Percentiles rank a stretch among this genome's conserved stretches.
These are phyloP conservation scores for Hirtodrosophila cameraria DNA, from an alignment of 2,888 invertebrate species.

Conservation along the genomic window DNA sequence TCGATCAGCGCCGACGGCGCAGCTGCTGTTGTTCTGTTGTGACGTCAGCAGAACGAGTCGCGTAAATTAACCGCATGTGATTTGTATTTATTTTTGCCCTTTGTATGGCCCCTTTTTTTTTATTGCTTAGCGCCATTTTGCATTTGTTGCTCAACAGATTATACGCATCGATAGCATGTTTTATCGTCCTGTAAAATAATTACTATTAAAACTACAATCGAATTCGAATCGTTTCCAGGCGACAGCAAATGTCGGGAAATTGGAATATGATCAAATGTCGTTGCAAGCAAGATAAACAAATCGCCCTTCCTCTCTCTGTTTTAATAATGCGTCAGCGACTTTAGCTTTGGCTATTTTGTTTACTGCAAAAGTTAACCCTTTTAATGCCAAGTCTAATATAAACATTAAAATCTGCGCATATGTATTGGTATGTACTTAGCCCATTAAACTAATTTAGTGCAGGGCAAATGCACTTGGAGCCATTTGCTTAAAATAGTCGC, in stretches of 20 bases:
- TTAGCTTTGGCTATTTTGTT: conserved; percentile 6
- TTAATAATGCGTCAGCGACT: conserved; percentile 33
- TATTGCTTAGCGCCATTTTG: conserved; percentile 54
- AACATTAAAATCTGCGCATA: neutral
- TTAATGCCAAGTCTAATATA: conserved; percentile 1
- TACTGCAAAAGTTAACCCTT: neutral
- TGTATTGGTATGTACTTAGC: conserved; percentile 29
- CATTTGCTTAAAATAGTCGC: conserved; percentile 31
- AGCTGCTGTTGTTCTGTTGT: conserved; percentile 18
- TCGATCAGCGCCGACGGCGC: neutral
- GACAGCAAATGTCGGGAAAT: conserved; percentile 2
- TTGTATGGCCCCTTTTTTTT: conserved; percentile 44
- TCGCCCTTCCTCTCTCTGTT: neutral
- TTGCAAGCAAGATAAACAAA: conserved; percentile 35
- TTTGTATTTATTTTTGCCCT: conserved; percentile 42
- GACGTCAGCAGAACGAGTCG: conserved; percentile 59
- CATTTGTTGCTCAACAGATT: conserved; percentile 24
- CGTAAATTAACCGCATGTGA: conserved; percentile 50
- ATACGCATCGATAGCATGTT: conserved; percentile 6
- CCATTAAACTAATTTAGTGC: conserved; percentile 35
- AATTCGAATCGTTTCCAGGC: no score
- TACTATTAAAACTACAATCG: no score
- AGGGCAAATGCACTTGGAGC: conserved; percentile 30
- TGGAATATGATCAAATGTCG: no score
- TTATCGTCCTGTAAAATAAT: no score